These are phyloP conservation scores for Ophioderma brevispina DNA, from an alignment of 35 echinoderm and acorn worm species.

Conservation along the genomic window DNA sequence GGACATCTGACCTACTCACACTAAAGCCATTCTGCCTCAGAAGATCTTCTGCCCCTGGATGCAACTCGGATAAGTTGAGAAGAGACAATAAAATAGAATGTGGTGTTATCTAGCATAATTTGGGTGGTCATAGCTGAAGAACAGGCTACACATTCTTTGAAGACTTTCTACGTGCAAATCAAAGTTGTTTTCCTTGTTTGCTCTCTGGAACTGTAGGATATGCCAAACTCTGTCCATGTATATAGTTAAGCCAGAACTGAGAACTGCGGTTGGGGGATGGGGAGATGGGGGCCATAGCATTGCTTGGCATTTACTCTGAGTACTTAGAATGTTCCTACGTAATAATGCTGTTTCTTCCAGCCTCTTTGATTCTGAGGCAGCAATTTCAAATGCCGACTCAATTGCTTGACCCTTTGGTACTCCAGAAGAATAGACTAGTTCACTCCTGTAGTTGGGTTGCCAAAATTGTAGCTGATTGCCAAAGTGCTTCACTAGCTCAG, in stretches of 20 bases:
- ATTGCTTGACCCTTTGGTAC: slow-evolving; percentile 28
- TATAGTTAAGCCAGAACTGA: neutral
- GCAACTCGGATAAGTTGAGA: neutral
- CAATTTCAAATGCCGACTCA: slow-evolving; percentile 35
- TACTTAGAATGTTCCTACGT: neutral
- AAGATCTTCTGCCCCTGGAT: slow-evolving; percentile 3
- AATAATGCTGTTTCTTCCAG: slow-evolving; percentile 32
- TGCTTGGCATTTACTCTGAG: neutral
- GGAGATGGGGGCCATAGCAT: slow-evolving; percentile 23
- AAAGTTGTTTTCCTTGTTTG: neutral
- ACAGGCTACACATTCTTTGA: neutral
- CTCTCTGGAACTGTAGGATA: neutral
- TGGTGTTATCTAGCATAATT: neutral
- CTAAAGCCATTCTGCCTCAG: slow-evolving; percentile 51
- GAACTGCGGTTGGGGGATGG: too few species aligned
- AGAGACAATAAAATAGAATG: neutral
- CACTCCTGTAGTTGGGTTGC: slow-evolving; percentile 53
- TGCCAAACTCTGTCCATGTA: neutral
- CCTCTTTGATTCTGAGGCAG: slow-evolving; percentile 35
- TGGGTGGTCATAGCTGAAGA: neutral
- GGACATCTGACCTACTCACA: slow-evolving; percentile 51
- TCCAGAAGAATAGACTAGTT: slow-evolving; percentile 27
- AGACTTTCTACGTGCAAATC: neutral
- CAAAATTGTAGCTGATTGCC: slow-evolving; percentile 25
- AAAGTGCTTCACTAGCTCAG: slow-evolving; percentile 17